Conservation (phyloP, 1,140 invertebrate species). For the Stegodyphus dumicola region DNA sequence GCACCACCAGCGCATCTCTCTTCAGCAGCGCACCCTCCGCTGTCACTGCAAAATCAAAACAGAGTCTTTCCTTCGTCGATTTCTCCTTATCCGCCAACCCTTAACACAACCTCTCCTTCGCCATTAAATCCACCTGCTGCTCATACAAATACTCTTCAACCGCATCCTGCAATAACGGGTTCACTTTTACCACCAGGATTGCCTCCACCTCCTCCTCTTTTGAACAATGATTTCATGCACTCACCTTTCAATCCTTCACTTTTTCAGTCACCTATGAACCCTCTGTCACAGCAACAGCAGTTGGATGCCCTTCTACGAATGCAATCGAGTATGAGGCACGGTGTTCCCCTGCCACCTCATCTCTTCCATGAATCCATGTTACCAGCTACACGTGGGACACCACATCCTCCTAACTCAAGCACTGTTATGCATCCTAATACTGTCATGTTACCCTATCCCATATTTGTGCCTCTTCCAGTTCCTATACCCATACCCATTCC, state of each 20-base stretch:
- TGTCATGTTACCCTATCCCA: conserved; percentile 60
- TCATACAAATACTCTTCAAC: conserved; percentile 19
- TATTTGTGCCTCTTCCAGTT: conserved; percentile 60
- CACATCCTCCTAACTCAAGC: neutral
- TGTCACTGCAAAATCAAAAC: neutral
- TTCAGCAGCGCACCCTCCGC: conserved; percentile 6
- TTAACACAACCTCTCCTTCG: neutral
- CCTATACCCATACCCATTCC: conserved; percentile 61
- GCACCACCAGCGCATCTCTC: conserved; percentile 38
- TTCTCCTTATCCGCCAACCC: neutral
- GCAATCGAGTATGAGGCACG: conserved; percentile 22
- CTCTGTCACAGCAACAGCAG: conserved; percentile 39
- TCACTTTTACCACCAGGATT: conserved; percentile 29
- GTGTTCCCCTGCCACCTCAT: neutral
- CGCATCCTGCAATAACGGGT: neutral
- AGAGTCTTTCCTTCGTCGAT: conserved; percentile 4
- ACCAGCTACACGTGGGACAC: conserved; percentile 6
- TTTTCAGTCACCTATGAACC: neutral
- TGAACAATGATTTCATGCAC: conserved; percentile 22
- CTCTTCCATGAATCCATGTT: conserved; percentile 23
- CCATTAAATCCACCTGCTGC: conserved; percentile 24
- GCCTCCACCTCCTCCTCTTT: conserved; percentile 27
- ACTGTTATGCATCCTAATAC: conserved; percentile 29
- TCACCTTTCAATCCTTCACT: conserved; percentile 17
- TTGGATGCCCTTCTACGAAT: conserved; percentile 48